A percentile compares a stretch with the other conserved stretches of the same genome.
Conservation (phyloP, 2,888 invertebrate genomes). For the Drosophila putrida region DNA sequence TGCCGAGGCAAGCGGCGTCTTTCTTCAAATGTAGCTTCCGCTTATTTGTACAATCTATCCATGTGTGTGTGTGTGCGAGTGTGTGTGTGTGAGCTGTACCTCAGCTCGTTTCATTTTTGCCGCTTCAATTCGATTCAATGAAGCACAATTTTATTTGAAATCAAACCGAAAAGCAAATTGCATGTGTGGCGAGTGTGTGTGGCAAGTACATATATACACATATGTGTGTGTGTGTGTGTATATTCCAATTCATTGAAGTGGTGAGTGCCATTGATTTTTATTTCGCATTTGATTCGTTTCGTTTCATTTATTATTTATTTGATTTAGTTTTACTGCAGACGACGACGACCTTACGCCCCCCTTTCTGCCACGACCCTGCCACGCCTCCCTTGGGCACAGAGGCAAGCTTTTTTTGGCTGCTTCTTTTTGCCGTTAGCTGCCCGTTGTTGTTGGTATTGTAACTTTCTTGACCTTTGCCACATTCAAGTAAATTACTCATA, state of each 20-base stretch:
- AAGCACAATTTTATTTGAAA: conserved; percentile 80
- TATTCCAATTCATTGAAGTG: conserved; percentile 78
- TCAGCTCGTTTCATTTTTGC: conserved; percentile 62
- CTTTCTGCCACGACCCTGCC: no score
- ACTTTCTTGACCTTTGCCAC: conserved; percentile 23
- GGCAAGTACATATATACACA: conserved; percentile 22
- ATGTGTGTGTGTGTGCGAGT: conserved; percentile 12
- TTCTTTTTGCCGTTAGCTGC: conserved; percentile 25
- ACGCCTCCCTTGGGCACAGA: conserved; percentile 6
- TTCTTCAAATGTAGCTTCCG: conserved; percentile 35
- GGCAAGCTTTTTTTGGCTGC: conserved; percentile 9
- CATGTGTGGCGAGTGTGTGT: conserved; percentile 41
- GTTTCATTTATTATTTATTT: conserved; percentile 81
- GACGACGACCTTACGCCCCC: conserved; percentile 17
- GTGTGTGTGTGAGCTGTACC: conserved; percentile 16
- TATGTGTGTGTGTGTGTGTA: conserved; percentile 27
- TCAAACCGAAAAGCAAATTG: conserved; percentile 77
- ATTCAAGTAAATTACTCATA: conserved; percentile 68
- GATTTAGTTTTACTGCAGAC: conserved; percentile 74
- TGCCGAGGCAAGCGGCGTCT: conserved; percentile 44
- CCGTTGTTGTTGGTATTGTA: conserved; percentile 12
- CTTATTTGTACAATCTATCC: conserved; percentile 15
- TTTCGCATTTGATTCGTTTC: conserved; percentile 79
- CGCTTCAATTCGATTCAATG: conserved; percentile 78
- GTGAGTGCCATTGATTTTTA: conserved; percentile 79